Evolutionary conservation across 2,797 vertebrate genomes (phyloP), one percentile per base, ranked within the genome.

Genomic region (Botia kubotai): DNA sequence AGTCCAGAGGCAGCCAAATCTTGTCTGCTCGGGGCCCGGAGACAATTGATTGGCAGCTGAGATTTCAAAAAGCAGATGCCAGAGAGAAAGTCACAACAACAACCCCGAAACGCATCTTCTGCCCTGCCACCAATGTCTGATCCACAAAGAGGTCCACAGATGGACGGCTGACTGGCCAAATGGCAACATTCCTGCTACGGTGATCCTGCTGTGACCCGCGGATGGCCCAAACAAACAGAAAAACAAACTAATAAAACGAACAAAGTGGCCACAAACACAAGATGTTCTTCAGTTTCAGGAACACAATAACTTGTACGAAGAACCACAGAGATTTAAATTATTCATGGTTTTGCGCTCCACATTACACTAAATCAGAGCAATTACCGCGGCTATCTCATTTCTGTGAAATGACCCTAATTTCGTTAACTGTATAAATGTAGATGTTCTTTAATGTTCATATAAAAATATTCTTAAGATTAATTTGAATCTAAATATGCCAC

Each of bases 11-110:
- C 33, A 63, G 60, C 76, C 52, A 48, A 67, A 63, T 68, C 75
- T 79, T 84, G 50, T 60, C 55, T 72, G 82, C 83, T 84, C 33
- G 55, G 16, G 53, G 85, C 72, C 86, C 36, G 5, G 1, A 67
- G 58, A 79, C 62, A 23, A 66, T 71, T 77, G 77, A 77, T 72
- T 55, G 78, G 43, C 71, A 88, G 82, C 76, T 65, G 68, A 86
- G 55, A 52, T 72, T 69, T 58, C 63, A 43, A 43, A 43, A 21
- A 66, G 70, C 39, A 81, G 60, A 82, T 74, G 77, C 62, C 71
- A 77, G 7, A 50, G 68, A 50, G 36, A 83, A 68, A 70, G 36
- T 21, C 36, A 65, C 63, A 39, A 17, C 82, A 82, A 17, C 7
- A 21, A 79, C 79, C 66, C 17, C 17, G 48, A 67, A 68, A 69